Base-by-base conservation (phyloP, 2,888 invertebrate species). In the Lasioglossum vierecki region DNA sequence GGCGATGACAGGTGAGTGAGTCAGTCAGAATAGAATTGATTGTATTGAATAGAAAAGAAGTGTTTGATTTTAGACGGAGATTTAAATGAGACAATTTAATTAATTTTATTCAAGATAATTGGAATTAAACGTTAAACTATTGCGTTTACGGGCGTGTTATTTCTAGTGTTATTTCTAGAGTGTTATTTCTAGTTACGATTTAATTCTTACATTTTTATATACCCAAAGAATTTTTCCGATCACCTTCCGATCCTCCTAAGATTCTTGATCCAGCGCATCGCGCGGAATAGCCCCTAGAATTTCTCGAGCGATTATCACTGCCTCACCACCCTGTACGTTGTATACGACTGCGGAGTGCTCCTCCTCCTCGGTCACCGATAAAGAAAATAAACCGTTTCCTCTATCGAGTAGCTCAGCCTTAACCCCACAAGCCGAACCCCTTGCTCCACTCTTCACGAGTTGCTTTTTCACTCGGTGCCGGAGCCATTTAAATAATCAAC, bases 401-500 rank as follows among this genome's bases (percentile, higher is more conserved):
- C 26, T 15, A 60, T 60, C 63, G 63, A 63, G 63, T 63, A 63
- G 26, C 60, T 79, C 49, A 53, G 15, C 75, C 13, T 11, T 9
- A n/a, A 11, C 57, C 57, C 57, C 4, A 4, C n/a, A 57, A 57
- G 57, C 57, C n/a, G 9, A n/a, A n/a, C 57, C 57, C n/a, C n/a
- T n/a, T 22, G 57, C n/a, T 57, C 4, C 9, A 11, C 13, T 53
- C 3, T 41, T 15, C 22, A 39, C 13, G 53, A 13, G 26, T 11
- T 18, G 49, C 53, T 82, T 46, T 15, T 57, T 49, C 46, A 46
- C 75, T 79, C 49, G 68, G 11, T 70, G 66, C n/a, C 35, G 49
- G 44, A 60, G 75, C 77, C 60, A 80, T 84, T 89, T 89, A 88
- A 89, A 89, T 89, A 86, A 89, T 88, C 82, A 86, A 76, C 76